Evolutionary conservation across 2,113 vertebrate genomes (phyloP).

Genomic region (Carassius gibelio): DNA sequence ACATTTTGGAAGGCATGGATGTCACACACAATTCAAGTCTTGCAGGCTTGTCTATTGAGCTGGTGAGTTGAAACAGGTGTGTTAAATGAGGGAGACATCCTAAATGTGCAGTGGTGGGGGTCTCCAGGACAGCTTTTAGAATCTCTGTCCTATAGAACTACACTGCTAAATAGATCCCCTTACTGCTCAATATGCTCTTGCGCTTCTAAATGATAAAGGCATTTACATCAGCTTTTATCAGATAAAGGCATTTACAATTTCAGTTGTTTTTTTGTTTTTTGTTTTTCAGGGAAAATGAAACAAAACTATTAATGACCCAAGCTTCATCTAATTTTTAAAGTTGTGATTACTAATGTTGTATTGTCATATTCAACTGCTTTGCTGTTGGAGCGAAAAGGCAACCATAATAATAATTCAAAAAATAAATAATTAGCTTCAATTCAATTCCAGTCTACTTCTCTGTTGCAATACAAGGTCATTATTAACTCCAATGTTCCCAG

Average conservation of each 20-base stretch:
- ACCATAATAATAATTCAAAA: not conserved
- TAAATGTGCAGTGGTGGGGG: not conserved
- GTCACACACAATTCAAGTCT: not conserved
- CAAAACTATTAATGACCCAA: not conserved
- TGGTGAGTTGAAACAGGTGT: not conserved
- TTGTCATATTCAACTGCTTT: not conserved
- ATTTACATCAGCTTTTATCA: not conserved
- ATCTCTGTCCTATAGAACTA: not conserved
- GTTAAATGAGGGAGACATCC: not conserved
- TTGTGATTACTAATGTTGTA: not conserved
- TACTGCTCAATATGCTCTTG: not conserved
- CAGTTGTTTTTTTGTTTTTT: too few relatives aligned
- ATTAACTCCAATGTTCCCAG: not conserved
- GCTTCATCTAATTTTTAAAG: not conserved
- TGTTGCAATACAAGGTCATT: not conserved
- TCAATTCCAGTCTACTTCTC: not conserved
- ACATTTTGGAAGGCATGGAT: not conserved
- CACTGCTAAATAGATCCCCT: not conserved
- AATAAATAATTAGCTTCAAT: not conserved
- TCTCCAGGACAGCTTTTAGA: not conserved
- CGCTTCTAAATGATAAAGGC: not conserved
- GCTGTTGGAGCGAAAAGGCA: not conserved
- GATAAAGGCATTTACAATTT: not conserved
- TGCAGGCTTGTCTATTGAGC: not conserved
- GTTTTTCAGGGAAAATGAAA: too few relatives aligned